Evolutionary conservation across 2,888 invertebrate genomes (phyloP), one percentile per base, ranked within the genome.

Genomic region (Malacosoma neustria): DNA sequence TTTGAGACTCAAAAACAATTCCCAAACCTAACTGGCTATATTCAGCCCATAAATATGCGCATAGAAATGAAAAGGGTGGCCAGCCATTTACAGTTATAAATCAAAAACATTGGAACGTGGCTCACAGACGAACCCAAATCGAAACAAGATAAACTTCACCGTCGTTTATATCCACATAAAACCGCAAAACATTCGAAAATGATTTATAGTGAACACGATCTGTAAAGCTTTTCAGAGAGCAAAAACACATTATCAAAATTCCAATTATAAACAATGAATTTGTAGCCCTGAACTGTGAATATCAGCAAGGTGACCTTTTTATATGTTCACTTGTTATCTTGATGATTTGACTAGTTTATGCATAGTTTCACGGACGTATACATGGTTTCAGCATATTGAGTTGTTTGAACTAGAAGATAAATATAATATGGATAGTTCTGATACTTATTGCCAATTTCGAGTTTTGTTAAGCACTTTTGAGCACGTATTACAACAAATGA

Each of bases 221-320:
- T 72, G 76, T 64, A 62, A 67, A 66, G 70, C 64, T 72, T 67
- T 58, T 66, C 56, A n/a, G 64, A 57, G 66, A 56, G 63, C 67
- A 74, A 77, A 75, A 80, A 79, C 74, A 79, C 75, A 76, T 80
- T 79, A 81, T 76, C 70, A 66, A 63, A 71, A 72, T 71, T 68
- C 74, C 62, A 62, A 71, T 69, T 71, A 69, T 70, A 64, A 45
- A 66, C 70, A 70, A 73, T 72, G 69, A 66, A 57, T 62, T 70
- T 62, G 59, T 49, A 50, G 53, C 56, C 39, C 39, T 40, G 53
- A 62, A 46, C 45, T 59, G 60, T 48, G 58, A 62, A 63, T 44
- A 32, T 36, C 30, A 37, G 32, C 32, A 22, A 22, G 22, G 22
- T 22, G 3, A 7, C 1, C 9, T 6, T 22, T 22, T n/a, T n/a